Base-by-base conservation (phyloP, 1,140 invertebrate genomes). In the Sitobion miscanthi region DNA sequence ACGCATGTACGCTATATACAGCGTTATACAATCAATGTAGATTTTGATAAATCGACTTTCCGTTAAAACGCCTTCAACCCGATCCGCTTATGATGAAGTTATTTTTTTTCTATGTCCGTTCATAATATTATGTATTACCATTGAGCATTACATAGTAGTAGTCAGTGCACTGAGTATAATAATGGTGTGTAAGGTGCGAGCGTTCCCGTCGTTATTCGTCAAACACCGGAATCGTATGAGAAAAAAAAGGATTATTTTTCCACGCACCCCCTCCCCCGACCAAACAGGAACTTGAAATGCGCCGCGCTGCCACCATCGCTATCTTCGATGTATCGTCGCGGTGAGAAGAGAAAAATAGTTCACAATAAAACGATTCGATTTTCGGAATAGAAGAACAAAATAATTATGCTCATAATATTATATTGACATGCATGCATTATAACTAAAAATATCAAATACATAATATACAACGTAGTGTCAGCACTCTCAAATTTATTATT, bases 31-130 rank as follows among this genome's bases (percentile, higher is more conserved):
- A 47, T 5, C 2, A 42, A 42, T 82, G 35, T 17, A 25, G n/a
- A 54, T 89, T 57, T 57, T 89, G 52, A 89, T 52, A 57, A 89
- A 89, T 89, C 35, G 52, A 42, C 38, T 89, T 57, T n/a, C 23
- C 11, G 52, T 89, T 57, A 35, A 38, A 57, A 89, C 49, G 87
- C 87, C 87, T 54, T 89, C 87, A 20, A 89, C 7, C 9, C 49
- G 87, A 85, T 85, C 9, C 38, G 83, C 45, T 42, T 85, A 45
- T 23, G 35, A 38, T 83, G 77, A 20, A 77, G 62, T 35, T 77
- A 77, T 77, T 77, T n/a, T 69, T 42, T n/a, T 69, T 77, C n/a
- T 77, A 77, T n/a, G 30, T 77, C 20, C n/a, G 14, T n/a, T 77
- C n/a, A n/a, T 77, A 77, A 30, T 69, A 69, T 69, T 69, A 77